phyloP scores from a whole-genome alignment of 1,140 invertebrate species.

The Pseudomyrmex flavicornis region DNA sequence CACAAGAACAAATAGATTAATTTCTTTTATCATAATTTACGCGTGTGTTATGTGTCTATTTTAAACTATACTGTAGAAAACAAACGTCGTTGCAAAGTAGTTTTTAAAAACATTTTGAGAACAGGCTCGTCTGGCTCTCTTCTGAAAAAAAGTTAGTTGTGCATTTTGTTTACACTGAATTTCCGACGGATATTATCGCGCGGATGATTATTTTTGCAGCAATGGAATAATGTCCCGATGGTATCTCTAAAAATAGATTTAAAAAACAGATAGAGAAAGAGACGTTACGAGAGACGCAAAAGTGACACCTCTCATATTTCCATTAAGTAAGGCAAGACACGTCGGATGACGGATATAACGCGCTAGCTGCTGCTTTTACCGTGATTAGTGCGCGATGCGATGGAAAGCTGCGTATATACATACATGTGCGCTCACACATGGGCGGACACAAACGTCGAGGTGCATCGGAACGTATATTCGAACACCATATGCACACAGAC shows the following conservation, averaged over 20 bases:
- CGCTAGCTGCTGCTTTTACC: constrained; percentile 74
- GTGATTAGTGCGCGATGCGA: constrained; percentile 75
- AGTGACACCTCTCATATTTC: constrained; percentile 75
- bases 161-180: too few species aligned
- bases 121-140: too few species aligned
- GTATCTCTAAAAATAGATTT: constrained; percentile 61
- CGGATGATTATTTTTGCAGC: not conserved
- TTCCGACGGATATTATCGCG: too few species aligned
- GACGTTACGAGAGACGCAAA: constrained; percentile 47
- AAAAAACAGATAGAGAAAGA: constrained; percentile 51
- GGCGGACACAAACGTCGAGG: not conserved
- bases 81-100: too few species aligned
- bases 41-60: too few species aligned
- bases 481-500: constrained; percentile 32
- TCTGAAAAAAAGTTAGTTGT: too few species aligned
- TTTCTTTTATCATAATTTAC: too few species aligned
- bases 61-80: too few species aligned
- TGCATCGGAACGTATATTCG: constrained; percentile 4
- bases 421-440: constrained; percentile 45
- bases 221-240: constrained; percentile 53
- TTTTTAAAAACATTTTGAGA: too few species aligned
- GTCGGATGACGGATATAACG: constrained; percentile 67
- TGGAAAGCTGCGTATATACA: constrained; percentile 49
- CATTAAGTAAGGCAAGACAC: constrained; percentile 77
- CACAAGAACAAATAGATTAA: constrained; percentile 5